These are phyloP conservation scores for Conus betulinus DNA, from an alignment of 1,140 invertebrate species.

Conservation along the genomic window DNA sequence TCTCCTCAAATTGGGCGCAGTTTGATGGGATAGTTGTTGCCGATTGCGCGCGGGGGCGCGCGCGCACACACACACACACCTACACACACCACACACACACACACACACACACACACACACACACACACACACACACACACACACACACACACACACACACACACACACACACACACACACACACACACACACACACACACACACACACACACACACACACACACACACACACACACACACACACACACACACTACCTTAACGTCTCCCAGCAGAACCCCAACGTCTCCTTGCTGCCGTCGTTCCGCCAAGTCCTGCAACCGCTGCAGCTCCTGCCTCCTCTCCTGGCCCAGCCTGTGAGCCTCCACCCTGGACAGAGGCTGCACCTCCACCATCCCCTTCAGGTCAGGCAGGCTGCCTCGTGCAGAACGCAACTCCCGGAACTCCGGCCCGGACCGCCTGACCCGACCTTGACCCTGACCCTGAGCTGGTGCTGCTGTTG, in stretches of 20 bases:
- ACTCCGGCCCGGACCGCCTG: slow-evolving; percentile 13
- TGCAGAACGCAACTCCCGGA: slow-evolving; percentile 43
- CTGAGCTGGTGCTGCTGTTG: slow-evolving; percentile 76
- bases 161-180: background rate
- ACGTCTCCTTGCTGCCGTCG: slow-evolving; percentile 72
- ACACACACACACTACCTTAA: slow-evolving; percentile 85
- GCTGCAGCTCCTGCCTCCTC: slow-evolving; percentile 92
- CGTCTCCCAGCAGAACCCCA: slow-evolving; percentile 76
- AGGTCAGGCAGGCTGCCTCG: slow-evolving; percentile 89
- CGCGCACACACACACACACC: background rate
- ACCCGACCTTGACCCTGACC: slow-evolving; percentile 88
- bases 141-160: background rate
- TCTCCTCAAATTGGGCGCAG: too few relatives aligned
- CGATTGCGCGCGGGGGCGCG: too few relatives aligned
- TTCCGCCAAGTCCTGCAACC: slow-evolving; percentile 93
- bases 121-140: background rate
- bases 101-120: background rate
- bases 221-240: background rate
- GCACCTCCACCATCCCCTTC: slow-evolving; percentile 80
- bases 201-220: background rate
- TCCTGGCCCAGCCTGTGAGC: slow-evolving; percentile 94
- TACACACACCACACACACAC: background rate
- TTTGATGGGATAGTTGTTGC: too few relatives aligned
- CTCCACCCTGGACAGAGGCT: slow-evolving; percentile 94
- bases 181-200: background rate